Evolutionary conservation across 2,113 vertebrate species (phyloP), one percentile per base, ranked within the genome.

Genomic region (Atherinomorus stipes): DNA sequence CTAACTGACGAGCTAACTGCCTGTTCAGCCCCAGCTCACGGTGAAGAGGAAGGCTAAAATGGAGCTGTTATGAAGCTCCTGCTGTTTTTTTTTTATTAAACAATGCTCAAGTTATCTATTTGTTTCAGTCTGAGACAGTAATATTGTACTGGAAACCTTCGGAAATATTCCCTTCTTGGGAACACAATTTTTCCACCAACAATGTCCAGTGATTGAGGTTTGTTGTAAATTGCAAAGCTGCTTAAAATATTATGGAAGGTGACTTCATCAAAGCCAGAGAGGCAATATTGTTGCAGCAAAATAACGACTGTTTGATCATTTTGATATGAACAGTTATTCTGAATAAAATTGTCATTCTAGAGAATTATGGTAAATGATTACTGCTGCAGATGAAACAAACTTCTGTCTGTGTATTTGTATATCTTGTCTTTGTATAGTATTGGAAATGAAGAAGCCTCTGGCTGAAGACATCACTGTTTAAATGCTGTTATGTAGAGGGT

Each of bases 1-100:
- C 80, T 89, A 88, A 81, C 81, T 73, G 64, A 54, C 77, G 58
- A 66, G 75, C 81, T 82, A 92, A 91, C 88, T 67, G 64, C 78
- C 71, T 72, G 69, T 81, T 85, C 57, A 81, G 23, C 56, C 73
- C 57, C 2, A 50, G 70, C 50, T 34, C 54, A 65, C 61, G 60
- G 64, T 85, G 78, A 87, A 86, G 76, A 81, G 28, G 8, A 45
- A 34, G 34, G 18, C 47, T 65, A 64, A 75, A 47, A 12, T 3
- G 18, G 40, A 57, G 50, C 45, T 64, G 37, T 42, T 40, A 38
- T 16, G 26, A 38, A 58, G 40, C 44, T 37, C 10, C 10, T 49
- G 21, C n/a, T 15, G 38, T 67, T 49, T 51, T 64, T 22, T 16
- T 49, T 56, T 64, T 22, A 19, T 3, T 56, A 62, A 54, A 49